Percentiles rank a stretch among this genome's conserved stretches.
phyloP scores from a whole-genome alignment of 2,888 invertebrate genomes.

The Harpalus rubripes region DNA sequence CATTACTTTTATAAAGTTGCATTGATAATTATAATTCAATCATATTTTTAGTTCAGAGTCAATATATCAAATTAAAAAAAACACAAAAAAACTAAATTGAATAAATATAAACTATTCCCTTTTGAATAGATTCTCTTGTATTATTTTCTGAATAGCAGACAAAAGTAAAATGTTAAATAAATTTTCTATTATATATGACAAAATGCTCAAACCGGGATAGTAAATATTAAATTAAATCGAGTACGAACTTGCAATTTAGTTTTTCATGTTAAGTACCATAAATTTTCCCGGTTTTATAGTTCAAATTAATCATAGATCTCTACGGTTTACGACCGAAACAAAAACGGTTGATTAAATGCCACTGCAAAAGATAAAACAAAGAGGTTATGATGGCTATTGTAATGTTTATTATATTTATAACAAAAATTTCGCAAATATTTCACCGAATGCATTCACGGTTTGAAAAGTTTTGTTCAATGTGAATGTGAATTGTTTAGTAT shows the following conservation, averaged over 20 bases:
- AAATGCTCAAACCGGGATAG: background rate
- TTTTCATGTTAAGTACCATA: background rate
- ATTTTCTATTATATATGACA: background rate
- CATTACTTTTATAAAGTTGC: background rate
- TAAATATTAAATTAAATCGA: background rate
- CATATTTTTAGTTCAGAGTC: background rate
- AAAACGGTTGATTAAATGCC: conserved; percentile 43
- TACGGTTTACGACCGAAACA: conserved; percentile 42
- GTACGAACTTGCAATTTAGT: background rate
- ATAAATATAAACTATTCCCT: background rate
- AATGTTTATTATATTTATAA: background rate
- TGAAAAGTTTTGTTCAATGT: too few relatives aligned
- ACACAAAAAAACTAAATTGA: background rate
- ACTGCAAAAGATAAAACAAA: conserved; percentile 5
- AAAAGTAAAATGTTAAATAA: background rate
- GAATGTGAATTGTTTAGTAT: too few relatives aligned
- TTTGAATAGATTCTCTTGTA: background rate
- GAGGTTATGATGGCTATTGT: background rate
- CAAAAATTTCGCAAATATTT: background rate
- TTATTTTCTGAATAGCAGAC: background rate
- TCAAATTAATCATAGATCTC: conserved; percentile 24
- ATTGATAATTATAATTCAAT: background rate
- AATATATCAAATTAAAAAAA: background rate
- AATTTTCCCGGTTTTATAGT: background rate
- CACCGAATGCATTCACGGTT: background rate